These are phyloP conservation scores for Epizoanthus rinbou DNA, from an alignment of 92 coral and sea anemone species.

Conservation along the genomic window DNA sequence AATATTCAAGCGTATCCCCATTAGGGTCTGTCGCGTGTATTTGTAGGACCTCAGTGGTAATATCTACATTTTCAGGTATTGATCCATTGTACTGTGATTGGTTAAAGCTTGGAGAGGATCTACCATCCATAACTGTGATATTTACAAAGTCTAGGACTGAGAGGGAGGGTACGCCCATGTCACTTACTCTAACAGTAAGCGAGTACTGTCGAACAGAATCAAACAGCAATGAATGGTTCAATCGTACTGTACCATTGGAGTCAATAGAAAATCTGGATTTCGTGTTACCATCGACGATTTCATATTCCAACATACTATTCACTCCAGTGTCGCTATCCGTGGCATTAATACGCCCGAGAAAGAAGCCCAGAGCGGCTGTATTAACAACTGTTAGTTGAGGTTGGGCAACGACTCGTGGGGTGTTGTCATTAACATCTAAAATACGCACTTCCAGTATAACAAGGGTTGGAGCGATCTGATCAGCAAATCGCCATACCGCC, in stretches of 20 bases:
- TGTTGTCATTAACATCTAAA: slow-evolving; percentile 55
- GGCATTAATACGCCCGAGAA: slow-evolving; percentile 42
- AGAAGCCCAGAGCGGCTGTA: slow-evolving; percentile 47
- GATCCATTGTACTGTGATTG: slow-evolving; percentile 24
- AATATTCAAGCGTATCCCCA: background rate
- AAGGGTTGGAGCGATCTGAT: background rate
- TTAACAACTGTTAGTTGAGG: slow-evolving; percentile 39
- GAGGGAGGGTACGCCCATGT: slow-evolving; percentile 25
- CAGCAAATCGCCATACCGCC: slow-evolving; percentile 26
- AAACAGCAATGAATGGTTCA: slow-evolving; percentile 38
- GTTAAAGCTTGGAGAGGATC: slow-evolving; percentile 50
- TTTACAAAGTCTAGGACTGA: background rate
- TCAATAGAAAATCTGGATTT: slow-evolving; percentile 28
- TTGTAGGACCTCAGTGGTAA: background rate
- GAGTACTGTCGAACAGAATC: slow-evolving; percentile 10
- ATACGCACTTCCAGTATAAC: slow-evolving; percentile 4
- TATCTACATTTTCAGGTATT: slow-evolving; percentile 8
- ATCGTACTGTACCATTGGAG: slow-evolving; percentile 41
- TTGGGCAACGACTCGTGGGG: slow-evolving; percentile 20
- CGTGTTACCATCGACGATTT: slow-evolving; percentile 44
- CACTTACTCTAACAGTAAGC: slow-evolving; percentile 28
- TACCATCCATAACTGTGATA: slow-evolving; percentile 8
- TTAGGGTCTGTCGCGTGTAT: slow-evolving; percentile 23
- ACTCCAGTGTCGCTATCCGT: slow-evolving; percentile 51
- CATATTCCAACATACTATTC: slow-evolving; percentile 48